phyloP scores from a whole-genome alignment of 2,888 invertebrate genomes.

The Pandemis cinnamomeana region DNA sequence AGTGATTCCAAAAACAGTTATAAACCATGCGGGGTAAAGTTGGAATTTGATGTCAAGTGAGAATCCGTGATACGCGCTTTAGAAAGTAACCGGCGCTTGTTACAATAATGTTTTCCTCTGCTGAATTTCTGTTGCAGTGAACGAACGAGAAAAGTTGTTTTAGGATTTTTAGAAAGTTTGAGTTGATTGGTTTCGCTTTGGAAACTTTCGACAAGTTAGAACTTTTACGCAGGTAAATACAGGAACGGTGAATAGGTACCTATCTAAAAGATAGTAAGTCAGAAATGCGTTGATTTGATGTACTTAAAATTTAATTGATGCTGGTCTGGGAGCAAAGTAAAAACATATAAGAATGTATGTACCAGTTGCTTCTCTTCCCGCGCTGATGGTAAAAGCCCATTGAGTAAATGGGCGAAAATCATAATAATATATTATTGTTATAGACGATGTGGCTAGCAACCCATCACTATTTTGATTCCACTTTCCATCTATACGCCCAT shows the following conservation, averaged over 20 bases:
- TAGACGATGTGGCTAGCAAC: too few species aligned
- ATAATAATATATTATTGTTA: too few species aligned
- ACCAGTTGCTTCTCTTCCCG: too few species aligned
- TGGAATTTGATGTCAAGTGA: background rate
- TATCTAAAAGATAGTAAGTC: background rate
- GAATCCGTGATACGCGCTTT: background rate
- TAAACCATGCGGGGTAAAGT: background rate
- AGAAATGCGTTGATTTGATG: too few species aligned
- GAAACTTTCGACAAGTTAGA: background rate
- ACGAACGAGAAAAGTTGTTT: background rate
- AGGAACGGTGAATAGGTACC: too few species aligned
- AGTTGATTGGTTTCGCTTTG: background rate
- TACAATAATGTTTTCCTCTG: conserved; percentile 5
- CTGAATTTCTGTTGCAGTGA: background rate
- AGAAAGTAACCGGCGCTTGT: background rate
- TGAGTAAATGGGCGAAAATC: too few species aligned
- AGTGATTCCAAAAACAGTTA: background rate
- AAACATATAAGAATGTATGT: too few species aligned
- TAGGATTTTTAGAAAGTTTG: background rate
- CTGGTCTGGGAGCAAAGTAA: too few species aligned
- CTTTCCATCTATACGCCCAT: too few species aligned
- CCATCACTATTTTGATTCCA: too few species aligned
- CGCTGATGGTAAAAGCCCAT: too few species aligned
- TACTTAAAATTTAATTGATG: too few species aligned
- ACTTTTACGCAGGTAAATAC: background rate